A percentile compares a stretch with the other conserved stretches of the same genome.
phyloP scores from a whole-genome alignment of 2,113 vertebrate genomes.

The Poeciliopsis retropinna region DNA sequence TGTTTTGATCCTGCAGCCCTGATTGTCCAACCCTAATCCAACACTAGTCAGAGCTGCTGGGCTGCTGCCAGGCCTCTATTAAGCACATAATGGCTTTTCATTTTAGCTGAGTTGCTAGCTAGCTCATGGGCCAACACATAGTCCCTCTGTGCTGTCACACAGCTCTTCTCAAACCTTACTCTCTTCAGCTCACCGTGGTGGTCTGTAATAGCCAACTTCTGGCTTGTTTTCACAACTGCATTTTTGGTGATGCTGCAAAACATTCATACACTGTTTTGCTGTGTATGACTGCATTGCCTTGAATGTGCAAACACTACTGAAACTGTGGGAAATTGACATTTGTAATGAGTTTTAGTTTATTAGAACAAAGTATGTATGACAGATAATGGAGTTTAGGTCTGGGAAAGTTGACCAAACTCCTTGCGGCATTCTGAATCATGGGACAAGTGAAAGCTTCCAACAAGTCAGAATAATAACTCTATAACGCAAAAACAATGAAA shows the following conservation, averaged over 20 bases:
- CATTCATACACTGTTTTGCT: neutral
- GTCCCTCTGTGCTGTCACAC: slow-evolving; percentile 74
- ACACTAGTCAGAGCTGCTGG: slow-evolving; percentile 86
- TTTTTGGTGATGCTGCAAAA: slow-evolving; percentile 3
- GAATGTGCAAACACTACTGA: slow-evolving; percentile 8
- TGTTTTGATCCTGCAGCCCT: slow-evolving; percentile 89
- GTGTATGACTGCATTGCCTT: neutral
- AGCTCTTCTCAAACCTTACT: slow-evolving; percentile 38
- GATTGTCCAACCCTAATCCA: slow-evolving; percentile 90
- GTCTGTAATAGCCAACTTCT: slow-evolving; percentile 5
- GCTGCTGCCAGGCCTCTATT: slow-evolving; percentile 85
- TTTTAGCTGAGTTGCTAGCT: slow-evolving; percentile 75
- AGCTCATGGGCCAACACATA: slow-evolving; percentile 61
- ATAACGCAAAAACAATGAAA: neutral
- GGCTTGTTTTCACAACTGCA: slow-evolving; percentile 8
- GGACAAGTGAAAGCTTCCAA: slow-evolving; percentile 37
- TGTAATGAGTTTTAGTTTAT: slow-evolving; percentile 13
- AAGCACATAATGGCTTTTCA: slow-evolving; percentile 90
- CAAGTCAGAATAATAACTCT: slow-evolving; percentile 8
- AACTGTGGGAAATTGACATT: slow-evolving; percentile 5
- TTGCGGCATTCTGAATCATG: slow-evolving; percentile 9
- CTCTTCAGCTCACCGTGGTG: slow-evolving; percentile 15
- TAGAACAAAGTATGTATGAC: slow-evolving; percentile 10
- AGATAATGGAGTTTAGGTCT: slow-evolving; percentile 10
- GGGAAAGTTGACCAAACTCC: slow-evolving; percentile 23